A percentile compares a stretch with the other conserved stretches of the same genome.
Conservation (phyloP, 1,140 invertebrate species). For the Hylyphantes graminicola region DNA sequence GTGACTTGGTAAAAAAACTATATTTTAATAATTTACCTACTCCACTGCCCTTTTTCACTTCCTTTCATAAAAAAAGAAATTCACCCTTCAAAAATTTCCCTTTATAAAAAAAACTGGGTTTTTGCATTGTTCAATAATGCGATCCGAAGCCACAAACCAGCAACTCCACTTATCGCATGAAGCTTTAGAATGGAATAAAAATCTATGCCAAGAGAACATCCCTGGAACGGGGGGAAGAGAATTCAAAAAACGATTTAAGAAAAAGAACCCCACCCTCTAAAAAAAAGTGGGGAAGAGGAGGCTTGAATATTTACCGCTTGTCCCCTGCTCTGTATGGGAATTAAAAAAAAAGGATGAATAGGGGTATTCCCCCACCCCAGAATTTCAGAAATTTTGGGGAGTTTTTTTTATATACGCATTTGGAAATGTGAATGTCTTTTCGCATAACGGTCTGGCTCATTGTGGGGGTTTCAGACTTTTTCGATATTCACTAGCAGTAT, state of each 20-base stretch:
- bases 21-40: conserved; percentile 29
- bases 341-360: neutral
- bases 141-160: conserved; percentile 16
- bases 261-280: conserved; percentile 13
- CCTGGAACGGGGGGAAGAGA: conserved; percentile 1
- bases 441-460: neutral
- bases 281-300: neutral
- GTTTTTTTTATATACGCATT: neutral
- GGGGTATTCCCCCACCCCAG: neutral
- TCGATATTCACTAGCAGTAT: neutral
- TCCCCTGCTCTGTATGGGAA: conserved; percentile 7
- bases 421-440: neutral
- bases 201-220: conserved; percentile 7
- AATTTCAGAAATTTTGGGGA: conserved; percentile 9
- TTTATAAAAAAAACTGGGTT: neutral
- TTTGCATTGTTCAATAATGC: conserved; percentile 41
- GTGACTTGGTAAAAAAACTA: neutral
- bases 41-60: neutral
- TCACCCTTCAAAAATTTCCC: neutral
- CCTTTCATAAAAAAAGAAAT: neutral
- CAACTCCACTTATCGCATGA: conserved; percentile 30
- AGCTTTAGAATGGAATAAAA: conserved; percentile 31
- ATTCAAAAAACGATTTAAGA: conserved; percentile 44
- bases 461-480: conserved; percentile 1
- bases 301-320: conserved; percentile 44